Conservation (phyloP, 2,113 vertebrate species). For the Rousettus leschenaultii region DNA sequence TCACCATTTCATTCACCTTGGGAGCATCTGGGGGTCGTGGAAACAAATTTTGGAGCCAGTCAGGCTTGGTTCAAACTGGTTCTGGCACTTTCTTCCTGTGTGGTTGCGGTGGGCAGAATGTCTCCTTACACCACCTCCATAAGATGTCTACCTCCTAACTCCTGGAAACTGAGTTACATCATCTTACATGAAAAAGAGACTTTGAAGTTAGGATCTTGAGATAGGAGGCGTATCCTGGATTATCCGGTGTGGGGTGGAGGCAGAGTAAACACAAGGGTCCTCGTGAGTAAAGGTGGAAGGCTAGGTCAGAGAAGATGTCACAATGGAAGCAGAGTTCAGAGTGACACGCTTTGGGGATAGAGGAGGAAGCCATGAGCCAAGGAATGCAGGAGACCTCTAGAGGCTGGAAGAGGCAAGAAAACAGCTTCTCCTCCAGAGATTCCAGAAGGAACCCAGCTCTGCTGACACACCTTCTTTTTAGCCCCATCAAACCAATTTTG, state of each 20-base stretch:
- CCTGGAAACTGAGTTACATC: too few species aligned
- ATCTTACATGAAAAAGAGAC: neutral
- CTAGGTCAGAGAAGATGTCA: neutral
- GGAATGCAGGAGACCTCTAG: neutral
- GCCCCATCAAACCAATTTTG: neutral
- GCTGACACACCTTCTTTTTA: too few species aligned
- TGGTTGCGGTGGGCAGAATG: neutral
- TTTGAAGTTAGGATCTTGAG: neutral
- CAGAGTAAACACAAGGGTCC: neutral
- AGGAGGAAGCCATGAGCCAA: neutral
- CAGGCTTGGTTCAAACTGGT: neutral
- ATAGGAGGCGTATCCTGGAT: neutral
- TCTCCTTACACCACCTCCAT: fast-evolving
- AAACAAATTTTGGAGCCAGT: neutral
- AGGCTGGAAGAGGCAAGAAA: neutral
- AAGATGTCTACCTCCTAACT: neutral
- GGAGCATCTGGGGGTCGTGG: too few species aligned
- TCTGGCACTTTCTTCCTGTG: neutral
- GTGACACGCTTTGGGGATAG: fast-evolving
- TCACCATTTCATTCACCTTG: neutral
- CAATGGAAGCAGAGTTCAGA: neutral
- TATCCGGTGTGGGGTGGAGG: neutral
- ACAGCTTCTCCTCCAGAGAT: fast-evolving
- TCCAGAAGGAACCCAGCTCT: neutral
- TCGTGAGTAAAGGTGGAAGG: neutral